phyloP scores from a whole-genome alignment of 2,797 vertebrate genomes.

The Sorex maritimensis region DNA sequence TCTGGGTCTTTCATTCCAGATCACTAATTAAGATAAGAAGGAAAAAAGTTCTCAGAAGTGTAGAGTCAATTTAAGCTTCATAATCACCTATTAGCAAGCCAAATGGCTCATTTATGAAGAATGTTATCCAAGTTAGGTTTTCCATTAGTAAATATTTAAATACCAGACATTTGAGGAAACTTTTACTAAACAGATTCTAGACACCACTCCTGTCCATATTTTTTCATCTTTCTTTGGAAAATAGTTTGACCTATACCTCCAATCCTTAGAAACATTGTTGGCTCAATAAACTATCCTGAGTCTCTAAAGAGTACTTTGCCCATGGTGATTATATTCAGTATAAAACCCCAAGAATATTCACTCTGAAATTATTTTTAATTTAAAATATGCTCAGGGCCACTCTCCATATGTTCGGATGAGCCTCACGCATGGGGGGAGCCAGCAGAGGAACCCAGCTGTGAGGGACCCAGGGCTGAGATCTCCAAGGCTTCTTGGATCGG shows the following conservation, averaged over 20 bases:
- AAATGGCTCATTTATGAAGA: slow-evolving; percentile 65
- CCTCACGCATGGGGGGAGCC: no score
- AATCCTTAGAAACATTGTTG: neutral
- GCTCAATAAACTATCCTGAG: neutral
- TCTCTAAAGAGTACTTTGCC: neutral
- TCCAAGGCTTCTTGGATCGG: no score
- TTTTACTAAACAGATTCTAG: slow-evolving; percentile 65
- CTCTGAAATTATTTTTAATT: neutral
- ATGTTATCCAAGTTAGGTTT: slow-evolving; percentile 55
- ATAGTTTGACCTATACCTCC: neutral
- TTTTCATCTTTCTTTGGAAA: neutral
- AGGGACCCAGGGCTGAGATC: no score
- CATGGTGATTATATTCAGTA: no score
- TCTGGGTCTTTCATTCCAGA: slow-evolving; percentile 72
- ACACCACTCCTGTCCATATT: neutral
- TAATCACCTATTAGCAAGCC: slow-evolving; percentile 71
- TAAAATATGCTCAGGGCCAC: no score
- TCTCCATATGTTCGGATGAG: no score
- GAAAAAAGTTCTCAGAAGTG: slow-evolving; percentile 69
- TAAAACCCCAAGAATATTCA: neutral
- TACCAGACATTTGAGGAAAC: slow-evolving; percentile 38
- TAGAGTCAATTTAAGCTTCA: slow-evolving; percentile 66
- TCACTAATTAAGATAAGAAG: slow-evolving; percentile 79
- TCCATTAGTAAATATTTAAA: slow-evolving; percentile 78
- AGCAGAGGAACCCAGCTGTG: no score